These are phyloP conservation scores for Thelaira solivaga DNA, from an alignment of 2,888 invertebrate species.

Conservation along the genomic window DNA sequence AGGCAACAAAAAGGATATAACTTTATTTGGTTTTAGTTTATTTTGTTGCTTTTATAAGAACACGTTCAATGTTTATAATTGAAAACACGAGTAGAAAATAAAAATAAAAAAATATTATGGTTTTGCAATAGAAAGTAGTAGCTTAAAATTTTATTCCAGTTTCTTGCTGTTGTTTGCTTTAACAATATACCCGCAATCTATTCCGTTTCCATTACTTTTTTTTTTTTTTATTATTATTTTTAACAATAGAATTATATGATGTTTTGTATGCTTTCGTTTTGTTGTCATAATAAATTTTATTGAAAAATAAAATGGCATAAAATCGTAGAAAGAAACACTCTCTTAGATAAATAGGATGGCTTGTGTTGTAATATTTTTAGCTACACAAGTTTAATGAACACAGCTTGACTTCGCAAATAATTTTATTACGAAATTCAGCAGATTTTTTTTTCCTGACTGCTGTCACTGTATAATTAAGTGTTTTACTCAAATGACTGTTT, in stretches of 20 bases:
- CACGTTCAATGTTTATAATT: too few species aligned
- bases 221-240: neutral
- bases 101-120: neutral
- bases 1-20: too few species aligned
- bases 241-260: neutral
- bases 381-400: neutral
- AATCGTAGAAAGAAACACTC: neutral
- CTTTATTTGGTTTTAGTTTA: too few species aligned
- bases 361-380: neutral
- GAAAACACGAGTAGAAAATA: too few species aligned
- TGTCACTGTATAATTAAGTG: too few species aligned
- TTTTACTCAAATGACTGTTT: too few species aligned
- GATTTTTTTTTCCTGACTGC: too few species aligned
- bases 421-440: too few species aligned
- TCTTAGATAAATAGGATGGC: neutral
- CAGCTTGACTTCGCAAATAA: too few species aligned
- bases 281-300: neutral
- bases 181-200: neutral
- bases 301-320: neutral
- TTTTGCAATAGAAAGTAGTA: neutral
- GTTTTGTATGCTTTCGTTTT: conserved; percentile 1
- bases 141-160: neutral
- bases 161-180: neutral
- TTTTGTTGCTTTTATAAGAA: too few species aligned
- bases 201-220: neutral